A percentile compares a stretch with the other conserved stretches of the same genome.
Conservation (phyloP, 2,888 invertebrate genomes). For the Melipona bicolor region DNA sequence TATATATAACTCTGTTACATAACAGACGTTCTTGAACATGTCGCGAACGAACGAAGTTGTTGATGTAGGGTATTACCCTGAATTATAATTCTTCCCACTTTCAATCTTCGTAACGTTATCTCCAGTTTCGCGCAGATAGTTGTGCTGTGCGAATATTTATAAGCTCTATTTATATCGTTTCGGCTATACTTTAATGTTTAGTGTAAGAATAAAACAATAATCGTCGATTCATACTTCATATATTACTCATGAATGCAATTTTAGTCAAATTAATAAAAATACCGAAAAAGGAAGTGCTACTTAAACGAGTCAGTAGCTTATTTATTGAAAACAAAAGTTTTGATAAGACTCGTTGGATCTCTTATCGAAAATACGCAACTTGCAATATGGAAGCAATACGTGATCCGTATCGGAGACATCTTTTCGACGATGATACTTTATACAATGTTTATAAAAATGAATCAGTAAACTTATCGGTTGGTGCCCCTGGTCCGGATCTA, state of each 20-base stretch:
- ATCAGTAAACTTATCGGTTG: conserved; percentile 85
- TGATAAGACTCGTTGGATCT: background rate
- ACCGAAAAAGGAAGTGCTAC: background rate
- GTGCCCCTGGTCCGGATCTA: conserved; percentile 86
- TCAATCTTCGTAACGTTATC: background rate
- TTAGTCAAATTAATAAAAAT: background rate
- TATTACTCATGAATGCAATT: background rate
- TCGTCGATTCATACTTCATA: background rate
- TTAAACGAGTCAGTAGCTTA: background rate
- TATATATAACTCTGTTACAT: too few species aligned
- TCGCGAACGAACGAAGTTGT: background rate
- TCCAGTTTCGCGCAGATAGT: background rate
- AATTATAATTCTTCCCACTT: background rate
- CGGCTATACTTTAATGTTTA: too few species aligned
- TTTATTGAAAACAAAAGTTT: background rate
- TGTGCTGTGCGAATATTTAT: too few species aligned
- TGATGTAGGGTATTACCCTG: background rate
- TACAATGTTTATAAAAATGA: conserved; percentile 85
- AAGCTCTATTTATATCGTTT: background rate
- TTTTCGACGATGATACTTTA: conserved; percentile 84
- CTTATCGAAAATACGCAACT: background rate
- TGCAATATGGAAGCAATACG: conserved; percentile 57
- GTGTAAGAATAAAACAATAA: background rate
- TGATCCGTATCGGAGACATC: conserved; percentile 82
- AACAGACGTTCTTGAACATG: background rate